phyloP scores from a whole-genome alignment of 2,888 invertebrate genomes.

The Coenonympha arcania region DNA sequence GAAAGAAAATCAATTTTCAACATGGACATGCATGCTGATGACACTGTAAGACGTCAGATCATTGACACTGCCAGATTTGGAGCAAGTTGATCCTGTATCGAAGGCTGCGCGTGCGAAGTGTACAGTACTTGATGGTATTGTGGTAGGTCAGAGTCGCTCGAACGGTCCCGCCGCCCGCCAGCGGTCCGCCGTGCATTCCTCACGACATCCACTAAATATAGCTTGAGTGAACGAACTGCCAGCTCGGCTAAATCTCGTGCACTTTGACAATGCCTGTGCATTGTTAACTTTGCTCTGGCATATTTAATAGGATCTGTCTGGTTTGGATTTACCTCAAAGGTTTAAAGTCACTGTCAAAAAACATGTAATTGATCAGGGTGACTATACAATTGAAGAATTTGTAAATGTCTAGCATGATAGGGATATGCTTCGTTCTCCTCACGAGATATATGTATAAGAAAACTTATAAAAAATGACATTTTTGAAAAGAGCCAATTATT shows the following conservation, averaged over 20 bases:
- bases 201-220: slow-evolving; percentile 65
- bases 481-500: too few relatives aligned
- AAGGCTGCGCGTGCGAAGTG: slow-evolving; percentile 56
- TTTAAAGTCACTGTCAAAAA: not conserved
- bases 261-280: slow-evolving; percentile 25
- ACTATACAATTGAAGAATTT: too few relatives aligned
- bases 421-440: too few relatives aligned
- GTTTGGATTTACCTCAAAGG: too few relatives aligned
- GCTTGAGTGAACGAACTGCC: slow-evolving; percentile 67
- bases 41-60: slow-evolving; percentile 17
- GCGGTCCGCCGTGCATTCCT: slow-evolving; percentile 38
- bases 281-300: slow-evolving; percentile 12
- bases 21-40: too few relatives aligned
- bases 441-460: too few relatives aligned
- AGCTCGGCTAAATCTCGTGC: slow-evolving; percentile 30
- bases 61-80: slow-evolving; percentile 22
- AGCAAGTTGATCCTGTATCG: slow-evolving; percentile 23
- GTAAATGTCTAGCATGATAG: too few relatives aligned
- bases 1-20: too few relatives aligned
- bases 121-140: slow-evolving; percentile 48
- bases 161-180: slow-evolving; percentile 51
- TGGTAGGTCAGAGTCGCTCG: slow-evolving; percentile 34
- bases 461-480: too few relatives aligned
- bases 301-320: slow-evolving; percentile 19
- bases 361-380: too few relatives aligned